A percentile compares a stretch with the other conserved stretches of the same genome.
Conservation (phyloP, 2,797 vertebrate genomes). For the Falco biarmicus region DNA sequence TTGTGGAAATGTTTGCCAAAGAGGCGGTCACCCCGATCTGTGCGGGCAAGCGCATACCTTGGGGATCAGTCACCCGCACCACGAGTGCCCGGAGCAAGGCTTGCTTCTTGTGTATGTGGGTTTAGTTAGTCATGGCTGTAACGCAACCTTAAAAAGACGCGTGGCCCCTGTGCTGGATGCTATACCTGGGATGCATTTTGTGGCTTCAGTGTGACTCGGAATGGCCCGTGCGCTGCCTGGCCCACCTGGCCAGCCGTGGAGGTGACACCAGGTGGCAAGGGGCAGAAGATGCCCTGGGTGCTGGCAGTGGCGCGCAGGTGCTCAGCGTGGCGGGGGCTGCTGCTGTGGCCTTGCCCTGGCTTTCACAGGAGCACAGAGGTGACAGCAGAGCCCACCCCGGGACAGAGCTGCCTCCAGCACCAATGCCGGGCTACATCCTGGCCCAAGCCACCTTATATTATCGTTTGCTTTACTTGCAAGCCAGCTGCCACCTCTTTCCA, state of each 20-base stretch:
- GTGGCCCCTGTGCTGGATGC: fast-evolving
- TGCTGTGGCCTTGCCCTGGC: not conserved
- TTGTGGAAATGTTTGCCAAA: not conserved
- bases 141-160: no score
- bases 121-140: not conserved
- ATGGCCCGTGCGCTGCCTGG: fast-evolving
- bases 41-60: fast-evolving
- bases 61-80: fast-evolving
- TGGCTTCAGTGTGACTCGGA: not conserved
- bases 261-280: not conserved
- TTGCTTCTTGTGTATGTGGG: fast-evolving
- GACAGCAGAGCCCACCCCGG: not conserved
- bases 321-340: not conserved
- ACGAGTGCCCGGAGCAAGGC: not conserved
- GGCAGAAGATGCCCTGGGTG: not conserved
- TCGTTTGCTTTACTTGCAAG: fast-evolving
- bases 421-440: fast-evolving
- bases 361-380: not conserved
- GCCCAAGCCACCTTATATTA: fast-evolving
- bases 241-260: not conserved
- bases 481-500: not conserved
- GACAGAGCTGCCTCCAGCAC: not conserved
- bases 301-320: not conserved
- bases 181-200: not conserved
- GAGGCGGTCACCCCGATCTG: not conserved